Percentiles rank a stretch among this genome's conserved stretches.
Conservation (phyloP, 1,140 invertebrate species). For the Drosophila arizonae region DNA sequence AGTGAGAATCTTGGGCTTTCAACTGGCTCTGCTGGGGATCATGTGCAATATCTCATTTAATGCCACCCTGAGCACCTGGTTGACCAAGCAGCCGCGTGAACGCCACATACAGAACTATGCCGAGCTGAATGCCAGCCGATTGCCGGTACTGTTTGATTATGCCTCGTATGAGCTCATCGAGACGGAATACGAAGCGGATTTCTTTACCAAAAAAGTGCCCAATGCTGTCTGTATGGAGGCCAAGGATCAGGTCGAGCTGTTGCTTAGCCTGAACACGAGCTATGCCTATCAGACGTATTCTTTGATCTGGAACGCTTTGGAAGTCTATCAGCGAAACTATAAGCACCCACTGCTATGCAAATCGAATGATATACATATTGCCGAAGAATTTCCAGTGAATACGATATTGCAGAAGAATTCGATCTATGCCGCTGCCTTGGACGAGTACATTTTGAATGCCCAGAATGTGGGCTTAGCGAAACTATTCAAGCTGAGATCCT, state of each 20-base stretch:
- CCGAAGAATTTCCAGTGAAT: not conserved
- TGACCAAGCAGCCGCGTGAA: conserved; percentile 17
- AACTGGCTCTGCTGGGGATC: conserved; percentile 1
- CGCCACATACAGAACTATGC: conserved; percentile 5
- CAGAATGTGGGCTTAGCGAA: not conserved
- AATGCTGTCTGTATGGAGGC: conserved; percentile 3
- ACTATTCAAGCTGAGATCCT: not conserved
- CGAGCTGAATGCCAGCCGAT: not conserved
- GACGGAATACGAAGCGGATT: conserved; percentile 1
- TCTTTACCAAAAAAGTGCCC: conserved; percentile 3
- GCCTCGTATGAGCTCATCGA: not conserved
- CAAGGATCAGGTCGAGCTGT: conserved; percentile 1
- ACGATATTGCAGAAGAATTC: conserved; percentile 34
- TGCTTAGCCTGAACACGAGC: conserved; percentile 33
- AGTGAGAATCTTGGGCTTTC: not conserved
- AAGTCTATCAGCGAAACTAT: not conserved
- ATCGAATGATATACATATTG: conserved; percentile 2
- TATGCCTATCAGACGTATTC: conserved; percentile 33
- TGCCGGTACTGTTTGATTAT: conserved; percentile 18
- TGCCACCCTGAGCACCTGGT: conserved; percentile 21
- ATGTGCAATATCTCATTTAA: not conserved
- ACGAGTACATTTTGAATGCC: not conserved
- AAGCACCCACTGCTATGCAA: conserved; percentile 17
- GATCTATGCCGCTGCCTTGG: conserved; percentile 11
- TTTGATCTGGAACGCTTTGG: not conserved